Percentiles rank a stretch among this genome's conserved stretches.
Evolutionary conservation across 1,140 invertebrate species (phyloP).

Genomic region (Ips typographus): DNA sequence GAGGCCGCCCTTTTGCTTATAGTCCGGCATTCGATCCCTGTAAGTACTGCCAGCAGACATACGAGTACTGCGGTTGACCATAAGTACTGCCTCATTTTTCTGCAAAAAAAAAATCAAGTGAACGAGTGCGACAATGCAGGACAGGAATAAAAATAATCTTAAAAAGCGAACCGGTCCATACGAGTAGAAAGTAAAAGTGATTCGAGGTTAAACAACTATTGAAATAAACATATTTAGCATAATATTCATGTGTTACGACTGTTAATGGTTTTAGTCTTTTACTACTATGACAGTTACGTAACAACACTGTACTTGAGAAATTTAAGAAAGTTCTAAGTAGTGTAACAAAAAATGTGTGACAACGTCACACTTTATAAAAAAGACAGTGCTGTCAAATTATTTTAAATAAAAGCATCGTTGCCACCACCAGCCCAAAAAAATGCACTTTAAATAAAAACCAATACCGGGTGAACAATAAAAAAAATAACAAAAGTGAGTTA

Average conservation of each 20-base stretch:
- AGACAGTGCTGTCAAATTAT: background rate
- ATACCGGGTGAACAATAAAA: no score
- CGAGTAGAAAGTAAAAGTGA: conserved; percentile 30
- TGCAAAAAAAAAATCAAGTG: conserved; percentile 35
- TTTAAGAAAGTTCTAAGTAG: no score
- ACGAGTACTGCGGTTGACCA: conserved; percentile 38
- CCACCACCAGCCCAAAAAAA: no score
- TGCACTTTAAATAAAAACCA: no score
- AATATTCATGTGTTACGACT: no score
- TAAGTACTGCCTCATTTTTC: conserved; percentile 44
- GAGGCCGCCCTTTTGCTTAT: conserved; percentile 41
- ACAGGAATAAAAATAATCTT: background rate
- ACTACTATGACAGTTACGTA: no score
- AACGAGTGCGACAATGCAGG: background rate
- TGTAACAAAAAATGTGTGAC: no score
- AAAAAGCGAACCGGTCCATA: conserved; percentile 27
- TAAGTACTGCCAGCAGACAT: conserved; percentile 35
- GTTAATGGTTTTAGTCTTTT: no score
- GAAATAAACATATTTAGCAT: conserved; percentile 5
- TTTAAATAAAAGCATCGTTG: background rate
- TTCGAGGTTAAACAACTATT: conserved; percentile 17
- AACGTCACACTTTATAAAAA: no score
- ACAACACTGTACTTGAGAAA: no score
- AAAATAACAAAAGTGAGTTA: no score
- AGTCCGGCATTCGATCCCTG: conserved; percentile 41